phyloP scores from a whole-genome alignment of 2,113 vertebrate genomes.

The Colaptes auratus region DNA sequence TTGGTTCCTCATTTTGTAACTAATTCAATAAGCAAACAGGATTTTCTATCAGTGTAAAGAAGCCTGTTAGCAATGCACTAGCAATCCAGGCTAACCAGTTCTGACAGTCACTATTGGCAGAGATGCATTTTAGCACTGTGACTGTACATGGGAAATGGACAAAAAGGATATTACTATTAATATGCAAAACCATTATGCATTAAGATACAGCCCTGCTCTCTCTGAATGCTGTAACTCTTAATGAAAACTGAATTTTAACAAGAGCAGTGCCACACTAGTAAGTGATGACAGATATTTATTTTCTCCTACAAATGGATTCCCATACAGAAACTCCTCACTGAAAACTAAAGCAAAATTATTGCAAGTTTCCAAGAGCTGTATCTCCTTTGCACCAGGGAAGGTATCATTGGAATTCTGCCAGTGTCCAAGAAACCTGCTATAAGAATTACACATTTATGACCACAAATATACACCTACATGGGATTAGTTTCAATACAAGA shows the following conservation, averaged over 20 bases:
- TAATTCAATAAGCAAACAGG: neutral
- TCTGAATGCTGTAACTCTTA: slow-evolving; percentile 8
- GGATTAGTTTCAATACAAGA: neutral
- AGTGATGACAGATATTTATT: neutral
- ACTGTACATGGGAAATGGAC: neutral
- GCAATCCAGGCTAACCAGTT: neutral
- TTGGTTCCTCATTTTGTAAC: neutral
- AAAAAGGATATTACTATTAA: slow-evolving; percentile 10
- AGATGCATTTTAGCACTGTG: neutral
- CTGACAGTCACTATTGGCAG: neutral
- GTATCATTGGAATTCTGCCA: neutral
- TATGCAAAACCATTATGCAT: neutral
- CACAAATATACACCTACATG: neutral
- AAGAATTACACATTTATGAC: neutral
- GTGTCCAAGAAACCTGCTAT: neutral
- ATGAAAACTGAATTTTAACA: slow-evolving; percentile 34
- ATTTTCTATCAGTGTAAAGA: neutral
- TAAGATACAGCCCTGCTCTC: neutral
- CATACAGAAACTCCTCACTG: neutral
- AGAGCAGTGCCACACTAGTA: neutral
- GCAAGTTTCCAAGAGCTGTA: neutral
- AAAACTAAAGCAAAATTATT: neutral
- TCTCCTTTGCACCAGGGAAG: neutral
- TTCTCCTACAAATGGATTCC: neutral
- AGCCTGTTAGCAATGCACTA: neutral